Percentiles rank a stretch among this genome's conserved stretches.
Evolutionary conservation across 1,140 invertebrate species (phyloP).

Genomic region (Philaenus spumarius): DNA sequence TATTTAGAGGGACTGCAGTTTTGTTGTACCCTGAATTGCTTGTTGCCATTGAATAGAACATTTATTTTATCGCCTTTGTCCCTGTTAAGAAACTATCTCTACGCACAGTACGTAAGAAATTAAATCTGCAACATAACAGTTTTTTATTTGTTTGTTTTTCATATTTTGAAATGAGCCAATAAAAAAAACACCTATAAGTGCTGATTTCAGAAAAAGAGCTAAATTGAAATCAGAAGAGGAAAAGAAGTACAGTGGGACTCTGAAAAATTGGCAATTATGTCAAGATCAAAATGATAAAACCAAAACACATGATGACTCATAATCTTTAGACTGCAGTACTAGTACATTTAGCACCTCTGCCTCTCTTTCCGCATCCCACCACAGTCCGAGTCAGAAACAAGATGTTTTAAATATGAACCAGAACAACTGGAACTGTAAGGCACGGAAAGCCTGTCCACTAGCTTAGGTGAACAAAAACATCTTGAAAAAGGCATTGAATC

Average conservation of each 20-base stretch:
- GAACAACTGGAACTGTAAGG: background rate
- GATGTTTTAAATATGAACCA: conserved; percentile 4
- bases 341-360: conserved; percentile 5
- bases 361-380: background rate
- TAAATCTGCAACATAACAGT: too few species aligned
- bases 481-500: background rate
- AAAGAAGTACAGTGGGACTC: conserved; percentile 1
- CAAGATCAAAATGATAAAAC: background rate
- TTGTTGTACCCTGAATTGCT: too few species aligned
- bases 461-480: background rate
- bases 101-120: too few species aligned
- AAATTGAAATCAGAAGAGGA: conserved; percentile 4
- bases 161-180: conserved; percentile 6
- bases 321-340: conserved; percentile 3
- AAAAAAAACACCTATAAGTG: conserved; percentile 2
- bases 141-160: background rate
- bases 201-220: conserved; percentile 7
- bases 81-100: too few species aligned
- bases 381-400: background rate
- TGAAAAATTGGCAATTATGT: background rate
- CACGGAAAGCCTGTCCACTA: conserved; percentile 4
- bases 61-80: too few species aligned
- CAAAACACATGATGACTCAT: conserved; percentile 8
- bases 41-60: too few species aligned
- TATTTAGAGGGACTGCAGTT: too few species aligned